phyloP scores from a whole-genome alignment of 2,113 vertebrate genomes.

The Scomber scombrus region DNA sequence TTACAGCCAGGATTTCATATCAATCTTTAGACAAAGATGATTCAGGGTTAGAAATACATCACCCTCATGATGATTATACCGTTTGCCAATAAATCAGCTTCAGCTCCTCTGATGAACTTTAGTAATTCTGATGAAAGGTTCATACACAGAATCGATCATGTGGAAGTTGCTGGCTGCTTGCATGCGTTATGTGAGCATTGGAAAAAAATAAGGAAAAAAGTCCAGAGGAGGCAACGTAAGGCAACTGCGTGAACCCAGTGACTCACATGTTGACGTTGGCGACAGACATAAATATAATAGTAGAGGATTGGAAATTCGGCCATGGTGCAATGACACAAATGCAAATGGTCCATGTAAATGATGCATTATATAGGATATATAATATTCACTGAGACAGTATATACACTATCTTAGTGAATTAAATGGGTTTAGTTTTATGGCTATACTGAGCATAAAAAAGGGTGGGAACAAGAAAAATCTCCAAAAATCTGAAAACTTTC shows the following conservation, averaged over 20 bases:
- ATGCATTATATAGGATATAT: not conserved
- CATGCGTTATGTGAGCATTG: not conserved
- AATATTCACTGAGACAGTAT: no score
- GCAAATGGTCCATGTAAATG: not conserved
- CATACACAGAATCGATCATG: not conserved
- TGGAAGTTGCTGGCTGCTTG: not conserved
- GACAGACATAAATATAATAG: not conserved
- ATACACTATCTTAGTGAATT: no score
- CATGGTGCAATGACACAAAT: conserved; percentile 1
- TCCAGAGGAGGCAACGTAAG: not conserved
- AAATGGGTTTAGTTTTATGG: no score
- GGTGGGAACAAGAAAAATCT: not conserved
- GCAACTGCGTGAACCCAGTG: not conserved
- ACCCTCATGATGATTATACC: no score
- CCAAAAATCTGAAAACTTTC: not conserved
- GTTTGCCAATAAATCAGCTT: no score
- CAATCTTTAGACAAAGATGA: no score
- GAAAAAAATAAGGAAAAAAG: not conserved
- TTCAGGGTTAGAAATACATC: not conserved
- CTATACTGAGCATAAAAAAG: not conserved
- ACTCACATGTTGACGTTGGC: not conserved
- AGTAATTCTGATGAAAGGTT: not conserved
- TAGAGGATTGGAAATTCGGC: not conserved
- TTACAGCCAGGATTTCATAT: no score
- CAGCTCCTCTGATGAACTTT: no score